Evolutionary conservation across 2,797 vertebrate genomes (phyloP).

Genomic region (Psittacula derbiana): DNA sequence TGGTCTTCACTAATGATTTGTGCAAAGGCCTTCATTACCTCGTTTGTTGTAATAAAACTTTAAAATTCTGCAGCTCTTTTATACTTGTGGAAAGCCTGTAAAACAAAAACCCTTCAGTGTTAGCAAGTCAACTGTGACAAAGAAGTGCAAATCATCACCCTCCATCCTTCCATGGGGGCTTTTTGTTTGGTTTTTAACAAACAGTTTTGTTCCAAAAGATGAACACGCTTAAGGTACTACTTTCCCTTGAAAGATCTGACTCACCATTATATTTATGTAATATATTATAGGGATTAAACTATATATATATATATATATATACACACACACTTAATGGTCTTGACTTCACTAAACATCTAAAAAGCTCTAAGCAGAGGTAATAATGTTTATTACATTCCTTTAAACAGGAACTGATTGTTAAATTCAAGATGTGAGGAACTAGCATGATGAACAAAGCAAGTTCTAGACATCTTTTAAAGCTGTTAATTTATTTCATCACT

Average conservation of each 20-base stretch:
- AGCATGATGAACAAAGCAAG: neutral
- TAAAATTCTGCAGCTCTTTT: constrained; percentile 90
- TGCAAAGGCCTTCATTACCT: constrained; percentile 85
- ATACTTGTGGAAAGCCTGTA: constrained; percentile 92
- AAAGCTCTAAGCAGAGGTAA: neutral
- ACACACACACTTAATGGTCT: neutral
- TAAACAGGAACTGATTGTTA: neutral
- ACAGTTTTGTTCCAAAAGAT: neutral
- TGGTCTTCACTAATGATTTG: constrained; percentile 34
- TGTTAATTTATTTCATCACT: neutral
- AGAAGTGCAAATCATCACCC: neutral
- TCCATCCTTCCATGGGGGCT: neutral
- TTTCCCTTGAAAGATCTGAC: neutral
- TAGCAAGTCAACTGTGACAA: neutral
- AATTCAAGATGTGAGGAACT: neutral
- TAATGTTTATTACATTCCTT: neutral
- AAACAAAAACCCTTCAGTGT: neutral
- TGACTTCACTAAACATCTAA: neutral
- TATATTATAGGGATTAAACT: neutral
- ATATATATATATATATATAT: neutral
- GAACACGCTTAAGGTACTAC: neutral
- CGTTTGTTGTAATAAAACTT: constrained; percentile 83
- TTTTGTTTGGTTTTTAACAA: neutral
- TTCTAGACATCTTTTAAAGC: neutral
- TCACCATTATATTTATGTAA: neutral